phyloP scores from a whole-genome alignment of 2,113 vertebrate species.

The Nicator chloris region DNA sequence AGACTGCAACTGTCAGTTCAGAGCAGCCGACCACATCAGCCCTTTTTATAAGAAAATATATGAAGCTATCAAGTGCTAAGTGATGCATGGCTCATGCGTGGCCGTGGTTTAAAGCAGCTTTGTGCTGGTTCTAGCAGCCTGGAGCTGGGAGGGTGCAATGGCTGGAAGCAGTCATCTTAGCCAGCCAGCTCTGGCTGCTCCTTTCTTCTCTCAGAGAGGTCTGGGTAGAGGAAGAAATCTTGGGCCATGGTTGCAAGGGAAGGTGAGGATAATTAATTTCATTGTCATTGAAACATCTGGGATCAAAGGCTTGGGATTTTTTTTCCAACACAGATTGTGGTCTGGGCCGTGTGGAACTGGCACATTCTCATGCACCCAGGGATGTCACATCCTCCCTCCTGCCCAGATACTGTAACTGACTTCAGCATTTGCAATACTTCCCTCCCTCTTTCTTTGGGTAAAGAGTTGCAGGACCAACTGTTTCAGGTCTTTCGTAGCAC shows the following conservation, averaged over 20 bases:
- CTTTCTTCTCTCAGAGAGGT: not conserved
- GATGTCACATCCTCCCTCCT: not conserved
- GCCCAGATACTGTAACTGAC: not conserved
- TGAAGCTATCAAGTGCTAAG: conserved; percentile 17
- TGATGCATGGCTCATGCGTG: not conserved
- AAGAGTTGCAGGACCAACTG: not conserved
- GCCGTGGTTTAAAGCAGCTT: not conserved
- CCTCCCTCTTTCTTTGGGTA: not conserved
- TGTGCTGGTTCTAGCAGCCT: not conserved
- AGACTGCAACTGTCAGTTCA: conserved; percentile 46
- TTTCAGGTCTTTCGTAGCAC: not conserved
- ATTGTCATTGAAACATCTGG: not conserved
- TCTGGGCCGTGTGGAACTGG: not conserved
- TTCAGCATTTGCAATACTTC: not conserved
- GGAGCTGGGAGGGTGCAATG: not conserved
- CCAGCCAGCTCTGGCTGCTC: not conserved
- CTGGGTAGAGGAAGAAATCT: not conserved
- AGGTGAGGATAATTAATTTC: not conserved
- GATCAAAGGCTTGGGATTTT: not conserved
- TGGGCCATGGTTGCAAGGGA: not conserved
- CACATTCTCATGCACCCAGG: not conserved
- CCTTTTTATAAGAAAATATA: conserved; percentile 40
- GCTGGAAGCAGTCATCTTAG: not conserved
- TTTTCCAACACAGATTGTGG: not conserved
- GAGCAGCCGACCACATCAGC: conserved; percentile 14